Conservation (phyloP, 2,888 invertebrate genomes). For the Andrena flavipes region DNA sequence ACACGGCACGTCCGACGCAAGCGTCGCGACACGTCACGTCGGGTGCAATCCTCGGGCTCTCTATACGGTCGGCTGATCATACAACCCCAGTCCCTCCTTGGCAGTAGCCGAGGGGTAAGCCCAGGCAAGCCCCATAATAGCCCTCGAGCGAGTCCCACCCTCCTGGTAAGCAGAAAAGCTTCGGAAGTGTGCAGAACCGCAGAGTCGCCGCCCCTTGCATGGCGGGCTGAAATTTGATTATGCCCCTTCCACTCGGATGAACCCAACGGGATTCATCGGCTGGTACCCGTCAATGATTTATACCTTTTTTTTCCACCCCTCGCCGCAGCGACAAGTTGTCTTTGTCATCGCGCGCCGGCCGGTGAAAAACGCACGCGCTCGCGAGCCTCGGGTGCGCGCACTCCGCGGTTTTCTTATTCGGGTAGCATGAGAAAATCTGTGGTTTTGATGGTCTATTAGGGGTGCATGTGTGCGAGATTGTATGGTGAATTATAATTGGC, state of each 20-base stretch:
- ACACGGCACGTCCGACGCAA: constrained; percentile 41
- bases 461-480: too few relatives aligned
- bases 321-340: constrained; percentile 69
- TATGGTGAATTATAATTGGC: neutral
- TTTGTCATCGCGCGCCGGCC: constrained; percentile 49
- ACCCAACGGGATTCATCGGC: constrained; percentile 75
- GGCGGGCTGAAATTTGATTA: constrained; percentile 84
- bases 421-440: neutral
- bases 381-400: neutral
- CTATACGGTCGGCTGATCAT: constrained; percentile 45
- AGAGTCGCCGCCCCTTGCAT: constrained; percentile 83
- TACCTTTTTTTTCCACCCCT: constrained; percentile 52
- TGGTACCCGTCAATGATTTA: constrained; percentile 70
- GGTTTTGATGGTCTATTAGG: neutral
- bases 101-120: constrained; percentile 55
- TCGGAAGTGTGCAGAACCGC: constrained; percentile 77
- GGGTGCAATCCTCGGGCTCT: constrained; percentile 36
- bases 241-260: constrained; percentile 82
- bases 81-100: constrained; percentile 20
- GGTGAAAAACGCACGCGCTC: constrained; percentile 35
- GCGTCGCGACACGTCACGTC: constrained; percentile 34
- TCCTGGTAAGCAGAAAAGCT: constrained; percentile 65
- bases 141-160: constrained; percentile 76
- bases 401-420: neutral
- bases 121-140: constrained; percentile 82